Base-by-base conservation (phyloP, 1,140 invertebrate genomes). In the Drosophila nigromelanica region DNA sequence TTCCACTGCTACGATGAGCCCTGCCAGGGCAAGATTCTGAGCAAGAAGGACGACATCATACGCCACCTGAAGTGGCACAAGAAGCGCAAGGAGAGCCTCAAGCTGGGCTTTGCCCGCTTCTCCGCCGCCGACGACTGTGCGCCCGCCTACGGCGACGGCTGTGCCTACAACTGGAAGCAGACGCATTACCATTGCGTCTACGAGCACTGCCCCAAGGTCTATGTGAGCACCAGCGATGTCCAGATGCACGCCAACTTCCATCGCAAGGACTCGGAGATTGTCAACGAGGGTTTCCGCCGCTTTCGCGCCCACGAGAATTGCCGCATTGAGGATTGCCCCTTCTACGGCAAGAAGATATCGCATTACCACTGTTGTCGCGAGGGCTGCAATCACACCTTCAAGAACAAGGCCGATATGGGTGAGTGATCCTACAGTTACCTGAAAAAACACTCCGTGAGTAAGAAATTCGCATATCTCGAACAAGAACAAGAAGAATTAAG, bases 211-310 rank as follows among this genome's bases (percentile, higher is more conserved):
- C 97, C 98, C 93, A 99, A 99, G 93, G 97, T 99, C 0, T 99
- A 99, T 92, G 98, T 99, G 92, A 99, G 98, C 81, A 99, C 98
- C 4, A 99, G 98, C 33, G 98, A 99, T 92, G 98, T 99, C 1
- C 98, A 99, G 93, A 99, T 99, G 98, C 98, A 99, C 92, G 98
- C 98, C 3, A 99, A 99, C 93, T 99, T 99, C 92, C 98, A 99
- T 91, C 95, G 98, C 48, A 99, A 99, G 92, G 98, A 99, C 92
- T 98, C 97, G 0, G 98, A 98, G 10, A 99, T 99, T 78, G 98
- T 98, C 54, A 97, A 99, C 87, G 98, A 99, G 92, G 98, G 98
- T 2, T 92, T 92, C 45, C 79, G 91, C 0, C 74, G 91, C 5
- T 92, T 90, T 66, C 86, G 91, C 2, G 91, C 91, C 0, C 90